Percentiles rank a stretch among this genome's conserved stretches.
phyloP scores from a whole-genome alignment of 2,113 vertebrate genomes.

The Zapus hudsonius region DNA sequence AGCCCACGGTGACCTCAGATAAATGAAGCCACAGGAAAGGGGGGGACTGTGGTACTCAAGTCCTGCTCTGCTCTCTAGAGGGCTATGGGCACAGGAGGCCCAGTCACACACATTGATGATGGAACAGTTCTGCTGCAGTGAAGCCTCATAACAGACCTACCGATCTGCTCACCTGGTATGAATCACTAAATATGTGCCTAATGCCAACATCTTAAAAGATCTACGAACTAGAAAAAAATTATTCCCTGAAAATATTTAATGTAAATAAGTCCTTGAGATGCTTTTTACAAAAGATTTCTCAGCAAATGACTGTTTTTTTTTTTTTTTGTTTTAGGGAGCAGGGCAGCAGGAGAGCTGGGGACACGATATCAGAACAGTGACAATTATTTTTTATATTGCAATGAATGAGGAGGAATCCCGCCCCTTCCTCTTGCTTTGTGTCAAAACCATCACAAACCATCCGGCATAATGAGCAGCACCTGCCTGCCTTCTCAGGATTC shows the following conservation, averaged over 20 bases:
- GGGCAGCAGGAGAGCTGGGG: conserved; percentile 45
- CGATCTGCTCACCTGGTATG: conserved; percentile 36
- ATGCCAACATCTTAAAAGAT: conserved; percentile 61
- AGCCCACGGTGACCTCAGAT: neutral
- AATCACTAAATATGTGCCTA: conserved; percentile 50
- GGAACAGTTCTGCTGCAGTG: neutral
- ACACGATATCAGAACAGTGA: conserved; percentile 34
- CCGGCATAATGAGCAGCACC: conserved; percentile 28
- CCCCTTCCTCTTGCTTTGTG: conserved; percentile 54
- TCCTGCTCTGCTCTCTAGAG: neutral
- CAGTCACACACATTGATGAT: neutral
- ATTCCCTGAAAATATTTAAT: conserved; percentile 67
- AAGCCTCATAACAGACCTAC: conserved; percentile 30
- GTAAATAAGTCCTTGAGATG: conserved; percentile 75
- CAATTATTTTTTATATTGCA: conserved; percentile 54
- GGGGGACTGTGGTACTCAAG: neutral
- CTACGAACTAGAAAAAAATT: conserved; percentile 65
- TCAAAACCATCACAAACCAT: conserved; percentile 44
- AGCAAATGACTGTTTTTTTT: conserved; percentile 64
- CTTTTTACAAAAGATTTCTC: conserved; percentile 78
- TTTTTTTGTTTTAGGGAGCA: conserved; percentile 31
- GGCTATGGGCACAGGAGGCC: neutral
- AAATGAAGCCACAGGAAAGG: neutral
- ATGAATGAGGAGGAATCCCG: conserved; percentile 64
- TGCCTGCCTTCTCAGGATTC: conserved; percentile 4